phyloP scores from a whole-genome alignment of 2,113 vertebrate genomes.

The Morone saxatilis region DNA sequence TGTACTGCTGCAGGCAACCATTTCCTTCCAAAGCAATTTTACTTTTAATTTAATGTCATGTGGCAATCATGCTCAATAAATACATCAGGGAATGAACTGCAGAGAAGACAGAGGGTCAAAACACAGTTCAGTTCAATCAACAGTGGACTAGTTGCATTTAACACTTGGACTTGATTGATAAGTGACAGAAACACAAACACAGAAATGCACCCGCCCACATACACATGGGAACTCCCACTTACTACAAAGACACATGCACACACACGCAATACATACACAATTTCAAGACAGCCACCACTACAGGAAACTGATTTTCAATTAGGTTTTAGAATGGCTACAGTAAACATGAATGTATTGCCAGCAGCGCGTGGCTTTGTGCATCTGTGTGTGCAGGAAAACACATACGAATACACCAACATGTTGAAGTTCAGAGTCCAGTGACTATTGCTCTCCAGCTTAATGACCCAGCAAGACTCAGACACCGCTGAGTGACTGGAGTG shows the following conservation, averaged over 20 bases:
- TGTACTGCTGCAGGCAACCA: constrained; percentile 24
- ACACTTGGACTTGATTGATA: constrained; percentile 47
- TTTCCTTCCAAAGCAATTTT: constrained; percentile 45
- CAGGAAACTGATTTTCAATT: neutral
- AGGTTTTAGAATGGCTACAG: neutral
- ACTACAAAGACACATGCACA: neutral
- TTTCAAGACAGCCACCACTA: neutral
- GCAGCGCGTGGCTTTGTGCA: constrained; percentile 10
- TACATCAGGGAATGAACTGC: neutral
- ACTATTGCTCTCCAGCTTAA: constrained; percentile 47
- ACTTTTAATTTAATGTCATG: constrained; percentile 26
- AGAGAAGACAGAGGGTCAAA: constrained; percentile 19
- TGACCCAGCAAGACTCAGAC: constrained; percentile 45
- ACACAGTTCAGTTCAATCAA: neutral
- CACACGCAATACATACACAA: neutral
- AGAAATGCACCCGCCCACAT: neutral
- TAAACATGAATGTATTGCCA: neutral
- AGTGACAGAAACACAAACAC: constrained; percentile 27
- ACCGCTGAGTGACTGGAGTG: constrained; percentile 39
- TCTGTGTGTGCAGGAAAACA: neutral
- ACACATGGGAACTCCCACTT: neutral
- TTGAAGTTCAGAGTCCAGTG: constrained; percentile 53
- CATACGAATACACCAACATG: neutral
- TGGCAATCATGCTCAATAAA: neutral
- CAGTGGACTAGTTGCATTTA: constrained; percentile 1